Percentiles rank a stretch among this genome's conserved stretches.
phyloP scores from a whole-genome alignment of 2,113 vertebrate species.

The Oreochromis niloticus region DNA sequence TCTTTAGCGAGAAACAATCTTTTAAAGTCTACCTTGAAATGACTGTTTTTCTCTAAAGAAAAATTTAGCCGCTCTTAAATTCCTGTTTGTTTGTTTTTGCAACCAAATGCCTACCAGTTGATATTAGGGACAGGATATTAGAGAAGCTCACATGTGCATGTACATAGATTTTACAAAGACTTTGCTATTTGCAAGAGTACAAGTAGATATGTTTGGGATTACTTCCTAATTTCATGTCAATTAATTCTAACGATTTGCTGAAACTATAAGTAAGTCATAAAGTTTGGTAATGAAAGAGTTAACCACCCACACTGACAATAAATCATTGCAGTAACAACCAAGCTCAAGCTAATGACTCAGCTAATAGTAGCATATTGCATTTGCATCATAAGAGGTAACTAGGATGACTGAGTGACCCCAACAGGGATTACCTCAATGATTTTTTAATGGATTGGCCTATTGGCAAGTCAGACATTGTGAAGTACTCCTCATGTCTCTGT shows the following conservation, averaged over 20 bases:
- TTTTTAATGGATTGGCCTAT: not conserved
- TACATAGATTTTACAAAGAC: not conserved
- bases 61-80: not conserved
- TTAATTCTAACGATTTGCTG: not conserved
- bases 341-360: not conserved
- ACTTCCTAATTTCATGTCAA: not conserved
- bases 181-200: not conserved
- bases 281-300: not conserved
- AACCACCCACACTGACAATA: not conserved
- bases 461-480: not conserved
- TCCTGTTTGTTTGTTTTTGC: not conserved
- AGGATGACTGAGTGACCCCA: not conserved
- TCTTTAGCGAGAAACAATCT: not conserved
- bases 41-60: not conserved
- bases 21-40: not conserved
- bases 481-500: not conserved
- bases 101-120: not conserved
- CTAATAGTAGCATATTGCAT: not conserved
- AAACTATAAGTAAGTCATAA: not conserved
- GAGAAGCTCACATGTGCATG: not conserved
- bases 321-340: not conserved
- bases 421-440: not conserved
- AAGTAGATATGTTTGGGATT: not conserved
- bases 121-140: not conserved
- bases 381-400: not conserved